phyloP scores from a whole-genome alignment of 2,113 vertebrate genomes.

The Brachypodius melanocephalos region DNA sequence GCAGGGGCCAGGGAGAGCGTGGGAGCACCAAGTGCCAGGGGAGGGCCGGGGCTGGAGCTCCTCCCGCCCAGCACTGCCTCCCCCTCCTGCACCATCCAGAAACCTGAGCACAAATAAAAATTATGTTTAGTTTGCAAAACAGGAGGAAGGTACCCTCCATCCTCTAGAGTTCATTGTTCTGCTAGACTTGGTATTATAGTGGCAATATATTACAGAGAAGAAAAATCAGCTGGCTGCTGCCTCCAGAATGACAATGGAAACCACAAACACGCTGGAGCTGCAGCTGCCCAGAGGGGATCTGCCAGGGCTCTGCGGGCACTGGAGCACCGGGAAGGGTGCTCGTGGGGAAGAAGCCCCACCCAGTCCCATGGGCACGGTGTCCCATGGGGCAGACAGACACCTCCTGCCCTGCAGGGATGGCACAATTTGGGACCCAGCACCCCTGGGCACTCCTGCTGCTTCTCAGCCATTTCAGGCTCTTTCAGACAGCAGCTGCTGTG shows the following conservation, averaged over 20 bases:
- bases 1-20: not conserved
- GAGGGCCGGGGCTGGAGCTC: not conserved
- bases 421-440: rapidly evolving
- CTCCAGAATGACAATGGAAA: slow-evolving; percentile 26
- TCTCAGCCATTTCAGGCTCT: not conserved
- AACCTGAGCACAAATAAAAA: slow-evolving; percentile 42
- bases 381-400: not conserved
- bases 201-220: slow-evolving; percentile 43
- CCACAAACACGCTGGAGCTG: not conserved
- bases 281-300: not conserved
- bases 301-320: not conserved
- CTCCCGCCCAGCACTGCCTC: rapidly evolving
- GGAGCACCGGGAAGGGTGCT: not conserved
- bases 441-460: not conserved
- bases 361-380: rapidly evolving
- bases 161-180: slow-evolving; percentile 65
- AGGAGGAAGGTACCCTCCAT: slow-evolving; percentile 47
- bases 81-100: not conserved
- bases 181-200: slow-evolving; percentile 56
- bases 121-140: slow-evolving; percentile 66
- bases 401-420: not conserved
- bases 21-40: rapidly evolving
- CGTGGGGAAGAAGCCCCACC: rapidly evolving
- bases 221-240: slow-evolving; percentile 35
- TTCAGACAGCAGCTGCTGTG: not conserved